Base-by-base conservation (phyloP, 2,888 invertebrate species). In the Hecatera dysodea region DNA sequence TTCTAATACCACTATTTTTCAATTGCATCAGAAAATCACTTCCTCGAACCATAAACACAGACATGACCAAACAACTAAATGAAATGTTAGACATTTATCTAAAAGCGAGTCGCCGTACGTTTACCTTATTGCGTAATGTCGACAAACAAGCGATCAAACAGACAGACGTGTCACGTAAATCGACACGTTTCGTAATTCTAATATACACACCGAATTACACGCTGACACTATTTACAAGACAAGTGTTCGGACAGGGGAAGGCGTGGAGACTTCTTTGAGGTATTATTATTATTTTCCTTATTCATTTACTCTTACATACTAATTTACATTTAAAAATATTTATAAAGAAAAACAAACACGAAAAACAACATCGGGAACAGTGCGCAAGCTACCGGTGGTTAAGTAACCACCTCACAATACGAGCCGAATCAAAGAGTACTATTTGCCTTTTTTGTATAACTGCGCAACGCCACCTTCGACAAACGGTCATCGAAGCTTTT, bases 121-220 rank as follows among this genome's bases (percentile, higher is more conserved):
- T 83, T 83, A 59, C 50, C 24, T 52, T 67, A 61, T 86, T 78
- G 67, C 71, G 78, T 78, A 80, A 83, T 75, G 73, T 77, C 74
- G 72, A 80, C 72, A 78, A 83, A 78, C 72, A 65, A 81, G 63
- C 71, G 62, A 73, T 82, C 80, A 82, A 69, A 78, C 78, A 75
- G 79, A 83, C 77, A 77, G 80, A 84, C 76, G 75, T 82, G 78
- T 82, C 80, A 77, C 76, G 86, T 88, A 89, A 89, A 90, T 88
- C 87, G 77, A 85, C 82, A 81, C 81, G 80, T 88, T 89, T 86
- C 87, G 87, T 87, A 90, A 90, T 85, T 85, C 83, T 84, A 86
- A 86, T 87, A 85, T 85, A 87, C 87, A 84, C 89, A 90, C 90
- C 88, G 90, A 88, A 90, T 90, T 90, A 90, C 90, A 88, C 88